These are phyloP conservation scores for Nymphalis urticae DNA, from an alignment of 2,888 invertebrate species.

Conservation along the genomic window DNA sequence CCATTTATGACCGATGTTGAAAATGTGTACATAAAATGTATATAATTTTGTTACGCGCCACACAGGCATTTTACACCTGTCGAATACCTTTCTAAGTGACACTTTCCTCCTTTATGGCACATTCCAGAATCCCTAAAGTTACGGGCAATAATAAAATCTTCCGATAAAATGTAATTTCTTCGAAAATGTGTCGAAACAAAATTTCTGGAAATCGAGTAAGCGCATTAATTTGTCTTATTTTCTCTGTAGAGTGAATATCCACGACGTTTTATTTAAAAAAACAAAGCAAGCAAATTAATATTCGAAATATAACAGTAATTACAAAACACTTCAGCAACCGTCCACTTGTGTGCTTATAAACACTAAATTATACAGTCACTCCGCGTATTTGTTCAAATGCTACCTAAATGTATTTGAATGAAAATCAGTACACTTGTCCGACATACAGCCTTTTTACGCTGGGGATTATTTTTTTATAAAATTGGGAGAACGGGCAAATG, in stretches of 20 bases:
- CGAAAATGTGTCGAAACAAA: constrained; percentile 1
- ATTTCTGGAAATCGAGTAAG: constrained; percentile 1
- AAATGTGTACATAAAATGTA: not conserved
- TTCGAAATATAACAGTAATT: not conserved
- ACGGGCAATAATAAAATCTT: constrained; percentile 10
- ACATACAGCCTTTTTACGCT: too few species aligned
- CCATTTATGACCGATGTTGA: too few species aligned
- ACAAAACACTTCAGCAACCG: too few species aligned
- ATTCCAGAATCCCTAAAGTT: constrained; percentile 5
- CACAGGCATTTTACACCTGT: constrained; percentile 12
- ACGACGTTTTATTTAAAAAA: constrained; percentile 5
- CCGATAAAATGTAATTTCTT: constrained; percentile 15
- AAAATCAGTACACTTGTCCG: too few species aligned
- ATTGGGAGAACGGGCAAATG: too few species aligned
- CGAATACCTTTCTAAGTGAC: constrained; percentile 11
- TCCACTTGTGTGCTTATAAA: too few species aligned
- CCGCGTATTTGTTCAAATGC: too few species aligned
- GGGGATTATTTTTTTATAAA: too few species aligned
- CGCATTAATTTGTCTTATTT: constrained; percentile 13
- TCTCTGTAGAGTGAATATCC: constrained; percentile 15
- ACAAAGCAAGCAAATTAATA: not conserved
- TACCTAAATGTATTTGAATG: too few species aligned
- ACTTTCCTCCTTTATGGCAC: constrained; percentile 15
- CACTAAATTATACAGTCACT: too few species aligned
- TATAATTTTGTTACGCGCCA: not conserved